Evolutionary conservation across 2,113 vertebrate genomes (phyloP), one percentile per base, ranked within the genome.

Genomic region (Rhineura floridana): DNA sequence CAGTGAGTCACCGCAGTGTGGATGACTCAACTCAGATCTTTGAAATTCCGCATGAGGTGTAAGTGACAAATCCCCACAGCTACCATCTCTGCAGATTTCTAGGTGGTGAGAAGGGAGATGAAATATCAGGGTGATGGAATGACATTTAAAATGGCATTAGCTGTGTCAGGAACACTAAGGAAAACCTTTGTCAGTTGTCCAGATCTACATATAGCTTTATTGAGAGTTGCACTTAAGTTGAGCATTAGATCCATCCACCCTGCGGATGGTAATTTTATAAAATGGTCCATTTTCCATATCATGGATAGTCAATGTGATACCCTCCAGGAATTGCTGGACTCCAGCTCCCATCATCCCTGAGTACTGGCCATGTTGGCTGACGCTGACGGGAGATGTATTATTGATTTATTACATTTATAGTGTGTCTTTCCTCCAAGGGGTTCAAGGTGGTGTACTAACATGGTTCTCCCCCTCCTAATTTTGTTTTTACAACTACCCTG

Each of bases 21-120:
- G 39, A 89, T 96, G 95, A 96, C 85, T 96, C 94, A 96, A 93
- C 83, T 90, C 87, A 83, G 90, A 93, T 90, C 92, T 92, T 50
- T 92, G 90, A 95, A 85, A 90, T 95, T 93, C 87, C 81, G 48
- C 77, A 87, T 93, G 88, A 62, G 90, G 90, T 91, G 84, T 92
- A 94, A 93, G 59, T 88, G 91, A 91, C 77, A 88, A 62, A 88
- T 78, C 92, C 86, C 84, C 67, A 50, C 83, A 83, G 87, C 0
- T 1, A 15, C 87, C 80, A 23, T 85, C 70, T 73, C 88, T 92
- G 72, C 77, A 91, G 87, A 75, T 91, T 91, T 93, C 70, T 86
- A 83, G 72, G 84, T 94, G 89, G 86, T 65, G 86, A 83, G 82
- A 63, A 91, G 55, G 11, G 33, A 91, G 70, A 55, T 88, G 88